phyloP scores from a whole-genome alignment of 2,888 invertebrate genomes.

The Mellilla xanthometata region DNA sequence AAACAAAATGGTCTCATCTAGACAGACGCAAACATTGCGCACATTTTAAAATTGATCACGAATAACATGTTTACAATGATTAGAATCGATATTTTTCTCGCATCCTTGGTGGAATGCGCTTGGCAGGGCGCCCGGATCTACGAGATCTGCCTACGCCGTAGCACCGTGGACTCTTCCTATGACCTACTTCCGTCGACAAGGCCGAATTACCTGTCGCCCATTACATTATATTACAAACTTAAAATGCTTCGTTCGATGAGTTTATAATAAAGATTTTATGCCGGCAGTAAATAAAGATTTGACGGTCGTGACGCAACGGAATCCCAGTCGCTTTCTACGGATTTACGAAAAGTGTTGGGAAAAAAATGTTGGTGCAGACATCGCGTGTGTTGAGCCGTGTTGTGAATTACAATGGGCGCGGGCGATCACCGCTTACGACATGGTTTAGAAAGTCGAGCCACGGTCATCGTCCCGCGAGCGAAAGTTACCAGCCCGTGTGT shows the following conservation, averaged over 20 bases:
- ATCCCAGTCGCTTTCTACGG: constrained; percentile 57
- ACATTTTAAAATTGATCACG: constrained; percentile 12
- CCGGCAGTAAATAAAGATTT: constrained; percentile 18
- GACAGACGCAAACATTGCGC: constrained; percentile 10
- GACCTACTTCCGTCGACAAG: constrained; percentile 26
- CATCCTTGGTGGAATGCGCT: constrained; percentile 20
- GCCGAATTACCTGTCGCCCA: constrained; percentile 9
- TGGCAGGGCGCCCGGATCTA: constrained; percentile 26
- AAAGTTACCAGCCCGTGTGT: constrained; percentile 65
- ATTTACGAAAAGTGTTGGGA: constrained; percentile 53
- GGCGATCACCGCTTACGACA: constrained; percentile 77
- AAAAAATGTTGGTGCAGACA: constrained; percentile 63
- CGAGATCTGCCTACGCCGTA: constrained; percentile 33
- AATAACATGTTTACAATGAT: constrained; percentile 17
- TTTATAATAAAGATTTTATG: constrained; percentile 25
- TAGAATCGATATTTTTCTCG: constrained; percentile 7
- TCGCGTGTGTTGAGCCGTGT: constrained; percentile 71
- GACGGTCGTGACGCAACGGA: constrained; percentile 19
- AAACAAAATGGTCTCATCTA: constrained; percentile 19
- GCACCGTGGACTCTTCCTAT: constrained; percentile 22
- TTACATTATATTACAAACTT: constrained; percentile 10
- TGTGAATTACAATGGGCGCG: constrained; percentile 72
- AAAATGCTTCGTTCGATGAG: constrained; percentile 8
- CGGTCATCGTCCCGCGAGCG: constrained; percentile 77
- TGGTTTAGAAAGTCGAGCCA: constrained; percentile 78